A percentile compares a stretch with the other conserved stretches of the same genome.
These are phyloP conservation scores for Chironomus riparius DNA, from an alignment of 2,888 invertebrate species.

Conservation along the genomic window DNA sequence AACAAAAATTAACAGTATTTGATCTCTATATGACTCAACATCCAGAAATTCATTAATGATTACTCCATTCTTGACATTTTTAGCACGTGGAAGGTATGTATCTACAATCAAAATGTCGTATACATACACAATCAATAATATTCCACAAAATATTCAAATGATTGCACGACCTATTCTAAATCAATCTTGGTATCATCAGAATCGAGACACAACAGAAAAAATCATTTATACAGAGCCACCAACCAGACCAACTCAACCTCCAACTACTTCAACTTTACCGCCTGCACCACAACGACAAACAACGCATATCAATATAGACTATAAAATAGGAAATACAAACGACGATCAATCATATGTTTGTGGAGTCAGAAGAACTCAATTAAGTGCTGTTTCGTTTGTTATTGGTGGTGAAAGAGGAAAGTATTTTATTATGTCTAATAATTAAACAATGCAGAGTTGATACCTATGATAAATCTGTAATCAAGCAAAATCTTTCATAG, in stretches of 20 bases:
- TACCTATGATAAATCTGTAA: too few species aligned
- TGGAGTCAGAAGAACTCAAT: background rate
- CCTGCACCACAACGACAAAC: too few species aligned
- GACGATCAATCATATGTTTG: background rate
- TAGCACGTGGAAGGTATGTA: background rate
- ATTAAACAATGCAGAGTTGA: too few species aligned
- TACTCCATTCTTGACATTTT: background rate
- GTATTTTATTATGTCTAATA: background rate
- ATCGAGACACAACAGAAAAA: background rate
- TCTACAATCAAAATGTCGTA: constrained; percentile 9
- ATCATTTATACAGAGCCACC: background rate
- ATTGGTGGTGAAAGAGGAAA: background rate
- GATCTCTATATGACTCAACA: too few species aligned
- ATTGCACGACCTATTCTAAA: background rate
- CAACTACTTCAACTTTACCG: too few species aligned
- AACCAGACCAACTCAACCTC: background rate
- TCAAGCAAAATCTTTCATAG: too few species aligned
- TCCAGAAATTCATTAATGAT: background rate
- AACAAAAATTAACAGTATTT: too few species aligned
- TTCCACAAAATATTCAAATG: background rate
- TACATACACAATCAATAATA: background rate
- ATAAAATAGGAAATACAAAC: background rate
- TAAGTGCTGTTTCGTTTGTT: background rate
- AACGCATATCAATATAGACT: too few species aligned
- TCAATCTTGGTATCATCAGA: background rate